phyloP scores from a whole-genome alignment of 2,113 vertebrate genomes.

The Mohoua ochrocephala region DNA sequence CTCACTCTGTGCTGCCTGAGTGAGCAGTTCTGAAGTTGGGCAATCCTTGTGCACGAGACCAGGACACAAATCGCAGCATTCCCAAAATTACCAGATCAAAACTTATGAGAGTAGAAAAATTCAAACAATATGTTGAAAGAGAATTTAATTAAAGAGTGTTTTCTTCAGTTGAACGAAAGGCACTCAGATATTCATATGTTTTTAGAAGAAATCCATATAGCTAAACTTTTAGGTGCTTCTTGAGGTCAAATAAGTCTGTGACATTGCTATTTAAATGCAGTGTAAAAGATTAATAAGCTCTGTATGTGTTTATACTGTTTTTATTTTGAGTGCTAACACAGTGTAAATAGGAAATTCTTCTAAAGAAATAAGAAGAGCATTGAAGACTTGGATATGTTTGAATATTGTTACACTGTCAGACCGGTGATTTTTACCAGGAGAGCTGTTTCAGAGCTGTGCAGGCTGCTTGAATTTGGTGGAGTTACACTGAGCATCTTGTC shows the following conservation, averaged over 20 bases:
- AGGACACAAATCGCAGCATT: neutral
- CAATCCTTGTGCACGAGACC: accelerated
- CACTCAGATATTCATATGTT: neutral
- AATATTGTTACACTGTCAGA: neutral
- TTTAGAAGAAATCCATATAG: neutral
- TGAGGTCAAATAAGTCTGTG: neutral
- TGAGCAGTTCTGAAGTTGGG: neutral
- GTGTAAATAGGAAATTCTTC: neutral
- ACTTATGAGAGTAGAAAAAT: neutral
- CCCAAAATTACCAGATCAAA: neutral
- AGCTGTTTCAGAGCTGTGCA: neutral
- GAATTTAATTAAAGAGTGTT: neutral
- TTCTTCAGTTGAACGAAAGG: neutral
- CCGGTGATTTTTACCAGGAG: neutral
- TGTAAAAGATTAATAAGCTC: neutral
- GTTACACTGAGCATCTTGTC: neutral
- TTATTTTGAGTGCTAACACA: neutral
- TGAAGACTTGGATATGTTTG: neutral
- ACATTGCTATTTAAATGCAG: neutral
- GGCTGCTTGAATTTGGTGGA: neutral
- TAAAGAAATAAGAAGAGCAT: neutral
- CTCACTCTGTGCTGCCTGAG: neutral
- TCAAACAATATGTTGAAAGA: neutral
- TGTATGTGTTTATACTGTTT: neutral
- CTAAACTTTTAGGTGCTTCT: neutral